Evolutionary conservation across 2,113 vertebrate genomes (phyloP).

Genomic region (Australoheros scitulus): DNA sequence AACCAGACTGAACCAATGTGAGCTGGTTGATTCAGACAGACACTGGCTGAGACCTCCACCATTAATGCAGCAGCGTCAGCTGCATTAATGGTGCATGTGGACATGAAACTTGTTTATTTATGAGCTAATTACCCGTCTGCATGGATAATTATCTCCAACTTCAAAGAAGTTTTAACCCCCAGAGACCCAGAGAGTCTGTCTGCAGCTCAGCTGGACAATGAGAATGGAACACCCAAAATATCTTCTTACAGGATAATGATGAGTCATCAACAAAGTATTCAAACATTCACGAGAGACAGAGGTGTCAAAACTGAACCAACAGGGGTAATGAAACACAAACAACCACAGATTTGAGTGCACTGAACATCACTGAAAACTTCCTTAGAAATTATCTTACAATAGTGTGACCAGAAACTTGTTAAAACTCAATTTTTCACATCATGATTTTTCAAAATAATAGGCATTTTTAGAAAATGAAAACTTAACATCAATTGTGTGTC

Average conservation of each 20-base stretch:
- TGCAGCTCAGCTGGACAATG: background rate
- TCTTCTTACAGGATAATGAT: slow-evolving; percentile 25
- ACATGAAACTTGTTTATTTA: slow-evolving; percentile 46
- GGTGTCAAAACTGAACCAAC: background rate
- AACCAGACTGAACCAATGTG: background rate
- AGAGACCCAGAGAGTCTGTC: background rate
- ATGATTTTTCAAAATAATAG: too few species aligned
- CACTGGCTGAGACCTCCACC: background rate
- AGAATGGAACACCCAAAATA: slow-evolving; percentile 11
- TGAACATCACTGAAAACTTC: background rate
- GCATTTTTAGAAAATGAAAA: background rate
- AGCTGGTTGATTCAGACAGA: background rate
- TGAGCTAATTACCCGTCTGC: slow-evolving; percentile 48
- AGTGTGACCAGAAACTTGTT: too few species aligned
- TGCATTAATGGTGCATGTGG: slow-evolving; percentile 6
- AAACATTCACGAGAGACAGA: background rate
- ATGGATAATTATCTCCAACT: slow-evolving; percentile 42
- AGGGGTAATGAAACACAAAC: background rate
- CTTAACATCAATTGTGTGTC: too few species aligned
- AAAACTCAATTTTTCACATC: too few species aligned
- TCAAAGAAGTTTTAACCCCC: slow-evolving; percentile 47
- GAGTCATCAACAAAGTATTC: slow-evolving; percentile 23
- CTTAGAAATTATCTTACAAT: background rate
- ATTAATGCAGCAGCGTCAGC: background rate
- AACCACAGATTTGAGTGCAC: background rate